Base-by-base conservation (phyloP, 2,797 vertebrate species). In the Amphiprion clarkii region DNA sequence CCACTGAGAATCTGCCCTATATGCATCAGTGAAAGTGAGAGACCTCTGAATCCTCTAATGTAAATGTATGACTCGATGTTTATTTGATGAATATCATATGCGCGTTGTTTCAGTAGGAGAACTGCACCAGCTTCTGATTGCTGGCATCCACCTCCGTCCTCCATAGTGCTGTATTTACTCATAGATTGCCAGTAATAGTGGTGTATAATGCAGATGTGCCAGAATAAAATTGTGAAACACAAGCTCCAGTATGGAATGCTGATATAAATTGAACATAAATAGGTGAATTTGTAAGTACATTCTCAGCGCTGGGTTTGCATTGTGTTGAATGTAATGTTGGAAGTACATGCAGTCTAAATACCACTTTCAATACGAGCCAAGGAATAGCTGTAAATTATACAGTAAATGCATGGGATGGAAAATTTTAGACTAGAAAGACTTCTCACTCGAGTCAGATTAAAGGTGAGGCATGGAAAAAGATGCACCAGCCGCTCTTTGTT, bases 371-470 rank as follows among this genome's bases (percentile, higher is more conserved):
- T 33, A 52, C 13, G 42, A 77, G 27, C 31, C 4, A 83, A 81
- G 46, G 23, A 66, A 46, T 31, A 52, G 56, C 61, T 76, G 52
- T 48, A 75, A 84, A 83, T 81, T 64, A 86, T 12, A 83, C 51
- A 42, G 62, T 39, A 27, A 52, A 65, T 53, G 23, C 44, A 27
- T 48, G 36, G 40, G 27, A 19, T 68, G 67, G 81, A 61, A 73
- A 81, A 75, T 74, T 53, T 76, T 36, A 89, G 79, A 65, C 25
- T 6, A 53, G 40, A 68, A 67, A 70, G 67, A 57, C 44, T 36
- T 65, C 9, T 68, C 33, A 73, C 36, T 82, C 3, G 49, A 6
- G 27, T 51, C 36, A 57, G 71, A 89, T 88, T 81, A 87, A 59
- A 88, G 78, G 58, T 69, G 71, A 57, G 42, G 63, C 53, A 44